phyloP scores from a whole-genome alignment of 2,797 vertebrate genomes.

The Halcyon chelicuti region DNA sequence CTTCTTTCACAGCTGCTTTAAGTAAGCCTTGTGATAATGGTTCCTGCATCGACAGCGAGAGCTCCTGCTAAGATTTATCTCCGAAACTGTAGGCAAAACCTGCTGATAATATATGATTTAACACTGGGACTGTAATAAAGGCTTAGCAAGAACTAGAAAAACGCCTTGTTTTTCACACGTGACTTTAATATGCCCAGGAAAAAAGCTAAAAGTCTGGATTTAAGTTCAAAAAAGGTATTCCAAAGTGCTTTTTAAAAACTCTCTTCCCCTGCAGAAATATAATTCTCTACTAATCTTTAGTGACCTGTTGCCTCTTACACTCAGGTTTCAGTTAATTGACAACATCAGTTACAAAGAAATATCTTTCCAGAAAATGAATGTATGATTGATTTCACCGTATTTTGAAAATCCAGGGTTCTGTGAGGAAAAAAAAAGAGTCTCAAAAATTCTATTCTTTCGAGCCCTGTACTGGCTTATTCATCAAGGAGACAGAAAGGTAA shows the following conservation, averaged over 20 bases:
- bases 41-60: neutral
- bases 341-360: neutral
- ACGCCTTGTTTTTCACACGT: neutral
- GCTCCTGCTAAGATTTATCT: neutral
- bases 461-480: neutral
- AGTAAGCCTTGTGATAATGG: neutral
- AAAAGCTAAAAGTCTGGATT: neutral
- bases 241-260: neutral
- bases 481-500: slow-evolving; percentile 4
- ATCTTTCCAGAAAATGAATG: neutral
- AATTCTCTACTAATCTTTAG: neutral
- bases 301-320: neutral
- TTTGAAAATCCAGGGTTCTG: neutral
- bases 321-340: neutral
- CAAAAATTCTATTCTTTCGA: neutral
- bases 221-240: neutral
- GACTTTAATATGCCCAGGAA: neutral
- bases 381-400: neutral
- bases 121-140: neutral
- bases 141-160: neutral
- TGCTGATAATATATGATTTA: neutral
- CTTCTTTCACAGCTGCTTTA: neutral
- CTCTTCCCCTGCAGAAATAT: neutral
- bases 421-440: neutral
- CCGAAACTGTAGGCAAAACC: neutral